Evolutionary conservation across 1,140 invertebrate genomes (phyloP), one percentile per base, ranked within the genome.

Genomic region (Ceratosolen fusciceps): DNA sequence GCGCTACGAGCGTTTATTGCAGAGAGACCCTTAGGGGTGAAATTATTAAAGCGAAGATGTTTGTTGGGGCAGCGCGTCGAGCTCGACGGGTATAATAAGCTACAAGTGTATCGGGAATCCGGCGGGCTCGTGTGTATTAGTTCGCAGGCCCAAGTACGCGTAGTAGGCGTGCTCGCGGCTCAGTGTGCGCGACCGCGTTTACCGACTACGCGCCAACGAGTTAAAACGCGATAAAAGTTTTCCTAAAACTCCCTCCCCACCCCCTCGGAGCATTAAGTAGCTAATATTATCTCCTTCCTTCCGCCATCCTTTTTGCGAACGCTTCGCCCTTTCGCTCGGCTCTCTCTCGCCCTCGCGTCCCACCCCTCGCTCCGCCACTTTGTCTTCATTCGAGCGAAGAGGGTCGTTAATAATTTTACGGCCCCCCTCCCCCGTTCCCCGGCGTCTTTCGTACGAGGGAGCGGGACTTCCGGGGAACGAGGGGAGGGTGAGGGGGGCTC

Each of bases 391-490:
- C 67, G n/a, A 16, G 19, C 43, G 47, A 75, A 75, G 79, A 71
- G 79, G 73, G 65, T 80, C 79, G 67, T 80, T 75, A 75, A 80
- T 80, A 75, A 79, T 80, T 80, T 80, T 74, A 80, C 73, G 72
- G 60, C 54, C 7, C 56, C 43, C 71, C 37, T n/a, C 65, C 65
- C 34, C 52, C 14, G 68, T 34, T 58, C 29, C 9, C 39, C 31
- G 31, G 21, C n/a, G n/a, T n/a, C n/a, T n/a, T n/a, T n/a, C n/a
- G n/a, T 31, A 39, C 21, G 54, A 54, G 43, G 34, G 68, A 21
- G 14, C 21, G 29, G 39, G 43, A 10, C 26, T 19, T 8, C 10
- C 54, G 52, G 58, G 34, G 26, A n/a, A 19, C 10, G 72, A 65
- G 58, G 34, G 26, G 16, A 21, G 47, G 24, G 4, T 39, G 62